Evolutionary conservation across 2,888 invertebrate species (phyloP).

Genomic region (Stegana nigrithorax): DNA sequence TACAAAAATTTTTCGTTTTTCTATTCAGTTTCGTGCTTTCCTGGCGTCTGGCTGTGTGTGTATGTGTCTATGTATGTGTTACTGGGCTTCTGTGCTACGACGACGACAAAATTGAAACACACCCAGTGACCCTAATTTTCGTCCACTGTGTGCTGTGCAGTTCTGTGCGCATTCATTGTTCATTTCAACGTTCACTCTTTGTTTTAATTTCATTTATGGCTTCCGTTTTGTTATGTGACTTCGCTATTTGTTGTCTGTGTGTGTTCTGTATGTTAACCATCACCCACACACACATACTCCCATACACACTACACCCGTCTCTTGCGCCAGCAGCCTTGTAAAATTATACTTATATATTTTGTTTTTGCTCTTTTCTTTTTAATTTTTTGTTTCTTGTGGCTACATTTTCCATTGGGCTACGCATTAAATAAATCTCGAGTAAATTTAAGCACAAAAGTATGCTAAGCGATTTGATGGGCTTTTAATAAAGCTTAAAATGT

Average conservation of each 20-base stretch:
- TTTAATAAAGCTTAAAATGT: too few relatives aligned
- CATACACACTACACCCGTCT: too few relatives aligned
- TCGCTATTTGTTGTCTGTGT: constrained; percentile 21
- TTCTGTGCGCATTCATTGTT: constrained; percentile 52
- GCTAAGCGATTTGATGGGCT: too few relatives aligned
- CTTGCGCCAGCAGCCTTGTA: too few relatives aligned
- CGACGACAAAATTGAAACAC: constrained; percentile 57
- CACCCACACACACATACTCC: neutral
- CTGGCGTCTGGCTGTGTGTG: constrained; percentile 4
- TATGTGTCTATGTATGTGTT: constrained; percentile 35
- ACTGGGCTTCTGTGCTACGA: constrained; percentile 48
- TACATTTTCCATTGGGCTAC: neutral
- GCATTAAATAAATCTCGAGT: too few relatives aligned
- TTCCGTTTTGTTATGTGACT: constrained; percentile 50
- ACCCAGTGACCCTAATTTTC: constrained; percentile 67
- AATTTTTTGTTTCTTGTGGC: neutral
- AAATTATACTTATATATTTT: neutral
- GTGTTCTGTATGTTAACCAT: constrained; percentile 18
- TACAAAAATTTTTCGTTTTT: neutral
- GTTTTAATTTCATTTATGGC: constrained; percentile 59
- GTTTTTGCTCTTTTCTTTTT: neutral
- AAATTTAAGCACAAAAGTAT: too few relatives aligned
- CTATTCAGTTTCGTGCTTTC: constrained; percentile 21
- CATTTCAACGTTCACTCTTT: constrained; percentile 36
- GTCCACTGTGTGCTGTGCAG: too few relatives aligned